Conservation (phyloP, 2,113 vertebrate genomes). For the Formicarius rufipectus region DNA sequence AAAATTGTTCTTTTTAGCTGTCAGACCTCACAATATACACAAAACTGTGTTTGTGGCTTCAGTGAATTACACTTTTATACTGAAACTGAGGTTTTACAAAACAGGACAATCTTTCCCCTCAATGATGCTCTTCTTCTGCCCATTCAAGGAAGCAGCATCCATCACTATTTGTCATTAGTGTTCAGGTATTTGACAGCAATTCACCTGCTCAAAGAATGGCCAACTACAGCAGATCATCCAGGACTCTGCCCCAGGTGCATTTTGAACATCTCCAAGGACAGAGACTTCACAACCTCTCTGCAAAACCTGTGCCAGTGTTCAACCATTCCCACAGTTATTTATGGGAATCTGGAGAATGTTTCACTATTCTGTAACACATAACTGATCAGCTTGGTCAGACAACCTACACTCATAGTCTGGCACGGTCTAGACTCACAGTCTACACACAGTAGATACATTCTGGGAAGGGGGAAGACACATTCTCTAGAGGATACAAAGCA, state of each 20-base stretch:
- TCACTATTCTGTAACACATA: neutral
- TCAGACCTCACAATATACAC: neutral
- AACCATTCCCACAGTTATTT: neutral
- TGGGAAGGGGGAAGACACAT: neutral
- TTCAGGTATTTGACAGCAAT: neutral
- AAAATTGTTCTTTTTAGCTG: conserved; percentile 7
- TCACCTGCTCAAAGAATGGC: neutral
- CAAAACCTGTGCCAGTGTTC: neutral
- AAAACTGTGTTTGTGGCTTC: neutral
- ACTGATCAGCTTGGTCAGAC: neutral
- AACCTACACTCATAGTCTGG: neutral
- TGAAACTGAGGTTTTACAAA: neutral
- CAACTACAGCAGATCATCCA: neutral
- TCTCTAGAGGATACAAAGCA: neutral
- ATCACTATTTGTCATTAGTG: neutral
- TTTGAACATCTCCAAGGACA: neutral
- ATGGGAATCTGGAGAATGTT: neutral
- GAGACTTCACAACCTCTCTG: neutral
- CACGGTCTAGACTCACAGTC: no score
- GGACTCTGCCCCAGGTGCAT: neutral
- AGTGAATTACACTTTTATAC: neutral
- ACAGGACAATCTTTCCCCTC: neutral
- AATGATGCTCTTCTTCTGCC: neutral
- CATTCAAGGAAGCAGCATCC: neutral
- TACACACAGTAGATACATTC: neutral